Conservation (phyloP, 1,140 invertebrate species). For the Diploscapter pachys region DNA sequence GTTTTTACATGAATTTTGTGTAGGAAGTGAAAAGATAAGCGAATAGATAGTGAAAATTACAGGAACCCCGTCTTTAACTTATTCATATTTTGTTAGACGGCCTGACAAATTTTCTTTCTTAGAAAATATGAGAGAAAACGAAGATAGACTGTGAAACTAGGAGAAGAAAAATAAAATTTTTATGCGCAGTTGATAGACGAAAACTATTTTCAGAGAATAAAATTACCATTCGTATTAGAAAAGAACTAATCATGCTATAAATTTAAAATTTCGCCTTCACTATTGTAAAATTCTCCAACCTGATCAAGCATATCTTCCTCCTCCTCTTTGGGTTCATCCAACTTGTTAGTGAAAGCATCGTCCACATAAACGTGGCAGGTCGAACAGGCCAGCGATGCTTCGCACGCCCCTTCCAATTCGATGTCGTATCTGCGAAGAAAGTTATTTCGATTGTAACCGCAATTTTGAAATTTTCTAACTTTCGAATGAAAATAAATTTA, state of each 20-base stretch:
- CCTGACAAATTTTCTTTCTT: no score
- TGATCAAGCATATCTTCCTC: conserved; percentile 96
- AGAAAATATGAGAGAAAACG: no score
- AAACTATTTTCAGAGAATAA: not conserved
- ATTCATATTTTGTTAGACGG: no score
- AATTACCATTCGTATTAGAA: not conserved
- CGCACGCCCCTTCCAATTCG: conserved; percentile 93
- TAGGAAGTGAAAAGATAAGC: no score
- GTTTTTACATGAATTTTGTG: no score
- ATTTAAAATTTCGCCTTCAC: not conserved
- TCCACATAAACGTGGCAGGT: conserved; percentile 96
- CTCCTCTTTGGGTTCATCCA: conserved; percentile 75
- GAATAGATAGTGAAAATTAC: no score
- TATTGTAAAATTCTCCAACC: conserved; percentile 39
- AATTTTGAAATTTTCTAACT: no score
- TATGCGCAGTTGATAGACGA: not conserved
- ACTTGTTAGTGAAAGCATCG: conserved; percentile 72
- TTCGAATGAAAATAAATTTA: no score
- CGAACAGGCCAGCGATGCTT: conserved; percentile 93
- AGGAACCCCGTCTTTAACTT: no score
- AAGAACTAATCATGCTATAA: not conserved
- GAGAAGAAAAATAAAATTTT: not conserved
- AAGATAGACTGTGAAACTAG: not conserved
- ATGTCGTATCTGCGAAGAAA: conserved; percentile 69
- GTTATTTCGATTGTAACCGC: no score